Base-by-base conservation (phyloP, 2,888 invertebrate species). In the Drosophila greeni region DNA sequence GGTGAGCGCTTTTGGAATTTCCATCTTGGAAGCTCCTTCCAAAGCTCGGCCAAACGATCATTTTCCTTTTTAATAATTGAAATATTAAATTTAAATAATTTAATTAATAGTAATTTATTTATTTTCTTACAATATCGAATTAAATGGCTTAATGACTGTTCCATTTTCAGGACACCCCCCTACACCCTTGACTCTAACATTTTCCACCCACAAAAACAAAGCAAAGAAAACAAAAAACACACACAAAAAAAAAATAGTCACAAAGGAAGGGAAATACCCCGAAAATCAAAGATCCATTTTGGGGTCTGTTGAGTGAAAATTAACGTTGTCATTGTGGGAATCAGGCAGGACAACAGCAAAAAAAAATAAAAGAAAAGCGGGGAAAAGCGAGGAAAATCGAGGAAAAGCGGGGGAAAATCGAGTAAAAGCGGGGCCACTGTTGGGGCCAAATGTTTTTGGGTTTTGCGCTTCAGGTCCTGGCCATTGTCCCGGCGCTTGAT, bases 281-380 rank as follows among this genome's bases (percentile, higher is more conserved):
- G 18, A 45, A 57, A 58, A 58, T 59, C 61, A 61, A 59, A 29
- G 49, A 59, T 49, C 36, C 61, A 49, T 43, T 61, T 61, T 18
- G 43, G 18, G 36, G 42, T 59, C 34, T n/a, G 55, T 16, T 40
- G 57, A 73, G 52, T 58, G 55, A 45, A 55, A 70, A 60, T 59
- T 53, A 40, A 60, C 53, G 23, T 59, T 61, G 49, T 42, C 59
- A 49, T 49, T 61, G 59, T 59, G 42, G 59, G 49, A 20, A 31
- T 14, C 18, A 11, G 12, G 16, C 43, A 29, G 43, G 26, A 18
- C 14, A 20, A 39, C n/a, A 12, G 20, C 26, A 14, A 20, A 42
- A 20, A 39, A 7, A 29, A 18, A 24, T 20, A 11, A 26, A 26
- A 26, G 33, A 36, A n/a, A 14, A 20, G 7, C 5, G 14, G 20